Conservation (phyloP, 2,113 vertebrate genomes). For the Cinclus cinclus region DNA sequence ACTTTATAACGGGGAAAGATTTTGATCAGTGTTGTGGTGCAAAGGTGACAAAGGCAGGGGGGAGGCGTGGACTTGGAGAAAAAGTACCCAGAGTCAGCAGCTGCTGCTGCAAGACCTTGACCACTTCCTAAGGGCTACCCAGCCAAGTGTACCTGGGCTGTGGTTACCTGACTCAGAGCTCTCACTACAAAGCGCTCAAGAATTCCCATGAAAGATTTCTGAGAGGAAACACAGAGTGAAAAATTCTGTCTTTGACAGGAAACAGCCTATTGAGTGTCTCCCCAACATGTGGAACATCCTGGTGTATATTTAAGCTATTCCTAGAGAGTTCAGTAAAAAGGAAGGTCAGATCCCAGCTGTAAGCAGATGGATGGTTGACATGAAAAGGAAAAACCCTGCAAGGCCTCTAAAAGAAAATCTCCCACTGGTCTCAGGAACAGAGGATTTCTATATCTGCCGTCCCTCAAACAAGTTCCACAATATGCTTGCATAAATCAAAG, state of each 20-base stretch:
- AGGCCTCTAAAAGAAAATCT: constrained; percentile 1
- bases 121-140: neutral
- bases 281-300: neutral
- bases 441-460: constrained; percentile 39
- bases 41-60: neutral
- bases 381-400: neutral
- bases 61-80: neutral
- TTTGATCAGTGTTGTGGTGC: neutral
- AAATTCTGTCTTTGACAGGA: neutral
- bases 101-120: neutral
- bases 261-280: neutral
- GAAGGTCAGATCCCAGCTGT: neutral
- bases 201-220: neutral
- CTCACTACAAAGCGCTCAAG: neutral
- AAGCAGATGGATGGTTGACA: neutral
- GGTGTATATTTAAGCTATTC: neutral
- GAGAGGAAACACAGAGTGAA: neutral
- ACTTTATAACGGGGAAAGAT: neutral
- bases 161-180: neutral
- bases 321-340: neutral
- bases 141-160: neutral
- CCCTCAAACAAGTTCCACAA: constrained; percentile 27
- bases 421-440: neutral
- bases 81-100: neutral
- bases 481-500: constrained; percentile 57